Evolutionary conservation across 2,113 vertebrate species (phyloP).

Genomic region (Ascaphus truei): DNA sequence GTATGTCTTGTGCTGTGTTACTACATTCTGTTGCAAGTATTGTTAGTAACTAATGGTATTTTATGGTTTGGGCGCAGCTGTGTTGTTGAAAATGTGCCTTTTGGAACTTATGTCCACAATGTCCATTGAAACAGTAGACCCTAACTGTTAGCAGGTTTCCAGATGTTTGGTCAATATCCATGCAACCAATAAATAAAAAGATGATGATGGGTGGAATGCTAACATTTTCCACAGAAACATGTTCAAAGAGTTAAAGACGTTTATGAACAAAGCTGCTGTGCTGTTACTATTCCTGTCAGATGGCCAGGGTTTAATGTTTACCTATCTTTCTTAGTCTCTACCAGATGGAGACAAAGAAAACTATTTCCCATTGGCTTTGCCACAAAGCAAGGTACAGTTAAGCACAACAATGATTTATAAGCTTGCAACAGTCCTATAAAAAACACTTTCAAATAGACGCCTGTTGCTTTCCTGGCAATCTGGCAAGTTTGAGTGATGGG

Average conservation of each 20-base stretch:
- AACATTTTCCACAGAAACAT: conserved; percentile 52
- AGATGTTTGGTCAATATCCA: conserved; percentile 49
- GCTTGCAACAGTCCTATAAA: conserved; percentile 36
- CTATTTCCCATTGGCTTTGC: conserved; percentile 39
- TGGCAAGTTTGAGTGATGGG: conserved; percentile 33
- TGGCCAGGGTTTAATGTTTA: conserved; percentile 50
- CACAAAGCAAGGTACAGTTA: conserved; percentile 26
- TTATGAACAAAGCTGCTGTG: conserved; percentile 48
- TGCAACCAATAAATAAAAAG: conserved; percentile 55
- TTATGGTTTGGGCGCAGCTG: conserved; percentile 33
- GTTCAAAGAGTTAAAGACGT: conserved; percentile 46
- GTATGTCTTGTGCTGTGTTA: too few species aligned
- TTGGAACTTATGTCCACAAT: conserved; percentile 22
- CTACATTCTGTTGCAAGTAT: too few species aligned
- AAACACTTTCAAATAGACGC: conserved; percentile 35
- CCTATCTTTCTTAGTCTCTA: conserved; percentile 29
- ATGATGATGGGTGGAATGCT: conserved; percentile 46
- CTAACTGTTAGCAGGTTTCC: conserved; percentile 44
- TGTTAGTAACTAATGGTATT: conserved; percentile 20
- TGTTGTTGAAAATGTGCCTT: neutral
- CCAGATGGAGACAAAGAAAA: conserved; percentile 41
- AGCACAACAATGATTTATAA: conserved; percentile 43
- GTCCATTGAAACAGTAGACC: conserved; percentile 47
- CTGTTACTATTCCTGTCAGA: conserved; percentile 37
- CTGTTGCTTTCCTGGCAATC: conserved; percentile 35